phyloP scores from a whole-genome alignment of 1,140 invertebrate genomes.

The Holcopasites calliopsidis region DNA sequence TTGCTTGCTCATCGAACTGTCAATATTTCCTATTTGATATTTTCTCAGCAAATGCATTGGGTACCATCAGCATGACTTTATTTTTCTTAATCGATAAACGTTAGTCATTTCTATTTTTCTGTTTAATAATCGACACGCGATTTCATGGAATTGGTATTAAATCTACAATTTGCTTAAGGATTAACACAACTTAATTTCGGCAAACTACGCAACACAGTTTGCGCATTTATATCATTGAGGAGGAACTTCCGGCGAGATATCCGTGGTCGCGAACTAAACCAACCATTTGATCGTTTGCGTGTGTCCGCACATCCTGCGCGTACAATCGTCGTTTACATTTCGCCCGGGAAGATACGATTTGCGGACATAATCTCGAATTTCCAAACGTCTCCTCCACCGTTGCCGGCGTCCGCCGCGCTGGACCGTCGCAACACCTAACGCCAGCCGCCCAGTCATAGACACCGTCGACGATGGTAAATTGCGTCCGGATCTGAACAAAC shows the following conservation, averaged over 20 bases:
- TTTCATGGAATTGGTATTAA: too few relatives aligned
- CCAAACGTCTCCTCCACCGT: neutral
- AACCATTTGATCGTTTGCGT: too few relatives aligned
- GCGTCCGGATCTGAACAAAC: slow-evolving; percentile 54
- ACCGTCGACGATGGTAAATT: slow-evolving; percentile 51
- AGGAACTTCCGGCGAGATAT: too few relatives aligned
- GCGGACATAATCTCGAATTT: neutral
- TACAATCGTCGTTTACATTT: neutral
- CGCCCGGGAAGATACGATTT: neutral
- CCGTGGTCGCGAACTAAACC: too few relatives aligned
- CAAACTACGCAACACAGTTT: too few relatives aligned
- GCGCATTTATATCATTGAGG: too few relatives aligned
- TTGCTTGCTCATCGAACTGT: neutral
- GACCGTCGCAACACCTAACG: slow-evolving; percentile 7
- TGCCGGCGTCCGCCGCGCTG: neutral
- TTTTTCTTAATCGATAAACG: neutral
- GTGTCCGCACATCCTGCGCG: neutral
- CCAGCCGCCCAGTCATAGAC: slow-evolving; percentile 32
- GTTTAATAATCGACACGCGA: too few relatives aligned
- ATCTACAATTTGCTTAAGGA: too few relatives aligned
- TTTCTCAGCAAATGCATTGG: neutral
- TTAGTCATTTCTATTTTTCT: too few relatives aligned
- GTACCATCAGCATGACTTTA: neutral
- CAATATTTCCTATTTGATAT: neutral
- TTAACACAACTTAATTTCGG: too few relatives aligned